These are phyloP conservation scores for Sylvicapra grimmia DNA, from an alignment of 2,113 vertebrate species.

Conservation along the genomic window DNA sequence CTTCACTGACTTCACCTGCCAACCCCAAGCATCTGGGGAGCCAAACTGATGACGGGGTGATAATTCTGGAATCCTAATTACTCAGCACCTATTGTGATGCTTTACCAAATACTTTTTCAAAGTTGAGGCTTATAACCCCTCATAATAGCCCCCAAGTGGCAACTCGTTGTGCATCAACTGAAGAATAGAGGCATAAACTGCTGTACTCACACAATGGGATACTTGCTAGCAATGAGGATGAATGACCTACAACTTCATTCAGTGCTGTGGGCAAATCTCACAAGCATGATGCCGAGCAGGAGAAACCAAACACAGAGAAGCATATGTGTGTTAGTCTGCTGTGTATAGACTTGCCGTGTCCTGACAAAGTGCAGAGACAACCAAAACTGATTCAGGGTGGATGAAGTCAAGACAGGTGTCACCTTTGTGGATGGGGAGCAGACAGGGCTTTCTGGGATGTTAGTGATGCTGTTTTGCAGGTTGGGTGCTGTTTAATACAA, in stretches of 20 bases:
- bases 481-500: background rate
- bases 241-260: background rate
- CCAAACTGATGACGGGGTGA: background rate
- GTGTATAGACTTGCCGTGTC: background rate
- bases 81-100: background rate
- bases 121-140: background rate
- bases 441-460: background rate
- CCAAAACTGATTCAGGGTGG: background rate
- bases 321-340: background rate
- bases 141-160: background rate
- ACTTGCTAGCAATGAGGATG: background rate
- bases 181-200: background rate
- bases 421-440: background rate
- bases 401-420: background rate
- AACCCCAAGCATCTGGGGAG: background rate
- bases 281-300: background rate
- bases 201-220: background rate
- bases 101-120: background rate
- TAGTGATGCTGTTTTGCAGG: background rate
- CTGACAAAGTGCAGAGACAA: background rate
- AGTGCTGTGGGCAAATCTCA: background rate
- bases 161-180: accelerated
- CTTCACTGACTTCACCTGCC: background rate
- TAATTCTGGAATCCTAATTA: background rate
- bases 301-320: background rate